Evolutionary conservation across 2,888 invertebrate genomes (phyloP).

Genomic region (Pegoplata infirma): DNA sequence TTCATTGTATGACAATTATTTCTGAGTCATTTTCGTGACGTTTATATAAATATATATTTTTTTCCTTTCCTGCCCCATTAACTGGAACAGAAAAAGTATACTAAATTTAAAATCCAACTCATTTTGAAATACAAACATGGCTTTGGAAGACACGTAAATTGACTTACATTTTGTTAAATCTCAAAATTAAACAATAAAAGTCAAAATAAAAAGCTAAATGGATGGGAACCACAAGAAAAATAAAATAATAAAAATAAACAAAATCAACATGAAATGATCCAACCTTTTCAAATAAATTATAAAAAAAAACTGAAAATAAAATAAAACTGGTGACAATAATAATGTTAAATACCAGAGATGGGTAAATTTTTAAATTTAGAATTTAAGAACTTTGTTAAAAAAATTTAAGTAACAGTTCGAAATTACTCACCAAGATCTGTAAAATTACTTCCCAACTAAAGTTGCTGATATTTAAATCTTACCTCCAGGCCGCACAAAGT

Average conservation of each 20-base stretch:
- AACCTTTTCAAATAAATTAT: background rate
- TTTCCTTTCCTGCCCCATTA: background rate
- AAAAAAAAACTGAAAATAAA: background rate
- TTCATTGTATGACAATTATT: background rate
- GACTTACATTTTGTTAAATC: conserved; percentile 5
- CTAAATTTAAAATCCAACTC: background rate
- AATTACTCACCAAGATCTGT: background rate
- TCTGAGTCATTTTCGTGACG: conserved; percentile 20
- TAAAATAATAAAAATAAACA: background rate
- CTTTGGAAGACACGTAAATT: conserved; percentile 6
- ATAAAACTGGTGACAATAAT: background rate
- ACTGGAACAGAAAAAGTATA: conserved; percentile 6
- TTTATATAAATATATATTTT: too few species aligned
- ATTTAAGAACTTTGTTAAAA: background rate
- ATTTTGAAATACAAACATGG: background rate
- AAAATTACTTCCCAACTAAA: too few species aligned
- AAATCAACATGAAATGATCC: background rate
- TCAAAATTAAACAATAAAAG: conserved; percentile 26
- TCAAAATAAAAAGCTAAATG: conserved; percentile 7
- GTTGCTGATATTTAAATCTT: too few species aligned
- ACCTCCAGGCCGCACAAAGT: too few species aligned
- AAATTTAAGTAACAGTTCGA: background rate
- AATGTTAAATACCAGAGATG: background rate
- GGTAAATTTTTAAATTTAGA: background rate
- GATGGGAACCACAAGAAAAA: background rate